Evolutionary conservation across 2,888 invertebrate genomes (phyloP), one percentile per base, ranked within the genome.

Genomic region (Dicycla oo): DNA sequence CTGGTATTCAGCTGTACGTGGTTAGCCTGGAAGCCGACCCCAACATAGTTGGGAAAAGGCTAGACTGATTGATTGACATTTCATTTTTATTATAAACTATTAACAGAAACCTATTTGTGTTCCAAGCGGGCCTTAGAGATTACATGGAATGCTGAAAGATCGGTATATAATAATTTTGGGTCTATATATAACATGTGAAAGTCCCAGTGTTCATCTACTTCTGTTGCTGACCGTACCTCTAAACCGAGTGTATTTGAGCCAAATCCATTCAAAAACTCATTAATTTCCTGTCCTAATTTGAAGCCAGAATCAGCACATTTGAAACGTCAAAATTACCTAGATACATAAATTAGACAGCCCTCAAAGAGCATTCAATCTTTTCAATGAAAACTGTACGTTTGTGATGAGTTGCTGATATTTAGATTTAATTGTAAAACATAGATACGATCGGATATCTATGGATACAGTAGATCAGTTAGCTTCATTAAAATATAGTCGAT

Each of bases 401-500:
- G n/a, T n/a, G n/a, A n/a, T n/a, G 23, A 23, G 23, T n/a, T 51
- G 5, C 13, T n/a, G 11, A 23, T 11, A 5, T 1, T 49, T 49
- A 20, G 13, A 5, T 20, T 40, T 40, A 0, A 56, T 65, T 40
- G 8, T 3, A 15, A 54, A 20, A 56, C 26, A 64, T 49, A 23
- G 26, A 11, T 11, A 23, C 18, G 18, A 20, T 2, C 60, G 18
- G n/a, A n/a, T n/a, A n/a, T n/a, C n/a, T n/a, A n/a, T n/a, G n/a
- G n/a, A n/a, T n/a, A n/a, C n/a, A n/a, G n/a, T n/a, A n/a, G n/a
- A n/a, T n/a, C n/a, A n/a, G 23, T 3, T 60, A 69, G 45, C 38
- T 45, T 69, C 38, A 69, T 43, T 57, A 57, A 49, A 51, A 49
- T 0, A 49, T n/a, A 49, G 15, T 43, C 57, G 38, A n/a, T 18